phyloP scores from a whole-genome alignment of 2,113 vertebrate species.

The Urocolius indicus region DNA sequence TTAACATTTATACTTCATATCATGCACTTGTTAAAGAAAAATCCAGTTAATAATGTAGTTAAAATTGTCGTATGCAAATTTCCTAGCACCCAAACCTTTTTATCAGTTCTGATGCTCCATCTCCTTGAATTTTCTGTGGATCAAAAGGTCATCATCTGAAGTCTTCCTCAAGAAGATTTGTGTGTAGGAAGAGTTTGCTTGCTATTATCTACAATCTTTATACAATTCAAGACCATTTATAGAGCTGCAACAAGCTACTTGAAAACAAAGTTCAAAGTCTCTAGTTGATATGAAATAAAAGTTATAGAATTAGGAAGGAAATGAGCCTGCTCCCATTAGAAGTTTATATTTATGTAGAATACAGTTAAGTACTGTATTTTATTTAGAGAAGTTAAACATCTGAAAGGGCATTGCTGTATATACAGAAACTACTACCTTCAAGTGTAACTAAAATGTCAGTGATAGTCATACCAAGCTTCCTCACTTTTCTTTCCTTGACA shows the following conservation, averaged over 20 bases:
- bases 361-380: background rate
- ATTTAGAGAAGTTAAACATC: background rate
- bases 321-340: background rate
- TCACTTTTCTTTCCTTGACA: constrained; percentile 18
- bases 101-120: background rate
- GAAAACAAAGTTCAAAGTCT: background rate
- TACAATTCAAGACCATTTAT: background rate
- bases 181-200: background rate
- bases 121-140: background rate
- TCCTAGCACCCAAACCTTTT: background rate
- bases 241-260: background rate
- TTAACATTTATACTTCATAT: background rate
- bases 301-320: background rate
- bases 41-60: background rate
- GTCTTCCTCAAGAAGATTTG: background rate
- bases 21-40: background rate
- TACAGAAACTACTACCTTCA: background rate
- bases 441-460: background rate
- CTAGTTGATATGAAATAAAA: background rate
- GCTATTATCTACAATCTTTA: background rate
- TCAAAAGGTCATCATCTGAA: background rate
- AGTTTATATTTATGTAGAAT: background rate
- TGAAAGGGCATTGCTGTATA: background rate
- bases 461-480: background rate
- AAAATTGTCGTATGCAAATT: background rate